These are phyloP conservation scores for Tinamus major DNA, from an alignment of 2,797 vertebrate species.

Conservation along the genomic window DNA sequence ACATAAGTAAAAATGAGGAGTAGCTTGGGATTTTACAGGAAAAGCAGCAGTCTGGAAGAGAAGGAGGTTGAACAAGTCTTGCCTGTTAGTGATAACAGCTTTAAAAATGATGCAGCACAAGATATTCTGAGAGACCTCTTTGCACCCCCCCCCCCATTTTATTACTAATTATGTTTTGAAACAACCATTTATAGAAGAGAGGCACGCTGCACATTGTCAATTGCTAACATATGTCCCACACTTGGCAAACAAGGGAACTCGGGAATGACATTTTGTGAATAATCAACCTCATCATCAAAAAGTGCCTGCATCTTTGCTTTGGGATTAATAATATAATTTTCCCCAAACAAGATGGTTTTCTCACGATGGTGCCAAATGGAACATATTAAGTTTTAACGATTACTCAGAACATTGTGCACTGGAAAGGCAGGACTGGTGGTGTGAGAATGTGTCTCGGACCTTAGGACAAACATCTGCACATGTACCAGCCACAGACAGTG, in stretches of 20 bases:
- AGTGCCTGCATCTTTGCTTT: slow-evolving; percentile 37
- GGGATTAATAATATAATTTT: slow-evolving; percentile 26
- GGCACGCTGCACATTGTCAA: slow-evolving; percentile 16
- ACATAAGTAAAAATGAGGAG: not conserved
- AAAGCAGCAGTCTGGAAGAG: not conserved
- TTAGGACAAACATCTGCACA: not conserved
- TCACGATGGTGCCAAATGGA: slow-evolving; percentile 34
- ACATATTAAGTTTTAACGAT: slow-evolving; percentile 31
- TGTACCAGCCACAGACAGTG: not conserved
- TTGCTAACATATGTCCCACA: slow-evolving; percentile 75
- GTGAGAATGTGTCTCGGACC: not conserved
- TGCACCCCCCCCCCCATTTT: slow-evolving; percentile 29
- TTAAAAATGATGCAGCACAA: slow-evolving; percentile 43
- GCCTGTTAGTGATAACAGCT: slow-evolving; percentile 37
- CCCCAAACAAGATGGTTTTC: slow-evolving; percentile 42
- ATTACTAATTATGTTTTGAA: slow-evolving; percentile 52
- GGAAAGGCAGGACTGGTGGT: not conserved
- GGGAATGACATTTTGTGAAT: slow-evolving; percentile 54
- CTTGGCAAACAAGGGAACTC: slow-evolving; percentile 23
- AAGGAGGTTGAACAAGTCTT: not conserved
- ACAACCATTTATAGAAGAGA: slow-evolving; percentile 60
- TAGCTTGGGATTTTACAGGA: not conserved
- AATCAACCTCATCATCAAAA: slow-evolving; percentile 55
- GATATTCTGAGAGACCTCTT: slow-evolving; percentile 48
- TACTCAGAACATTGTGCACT: not conserved